Evolutionary conservation across 2,797 vertebrate species (phyloP).

Genomic region (Falco rusticolus): DNA sequence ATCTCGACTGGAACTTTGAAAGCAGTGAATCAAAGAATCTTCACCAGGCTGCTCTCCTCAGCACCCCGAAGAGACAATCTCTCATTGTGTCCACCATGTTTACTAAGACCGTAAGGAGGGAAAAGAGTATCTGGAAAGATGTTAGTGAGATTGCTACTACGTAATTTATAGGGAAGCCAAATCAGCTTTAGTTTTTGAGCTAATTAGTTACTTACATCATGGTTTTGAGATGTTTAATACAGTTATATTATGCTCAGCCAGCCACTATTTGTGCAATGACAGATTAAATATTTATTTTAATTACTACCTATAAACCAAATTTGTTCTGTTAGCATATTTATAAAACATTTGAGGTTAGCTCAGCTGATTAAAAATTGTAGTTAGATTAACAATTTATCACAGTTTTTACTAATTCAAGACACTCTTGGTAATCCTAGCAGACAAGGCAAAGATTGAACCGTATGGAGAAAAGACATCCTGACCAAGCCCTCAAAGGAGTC

Average conservation of each 20-base stretch:
- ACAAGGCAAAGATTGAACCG: not conserved
- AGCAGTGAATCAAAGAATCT: not conserved
- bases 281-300: constrained; percentile 51
- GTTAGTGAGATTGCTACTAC: not conserved
- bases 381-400: constrained; percentile 1
- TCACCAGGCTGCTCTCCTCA: not conserved
- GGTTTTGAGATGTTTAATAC: constrained; percentile 31
- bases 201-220: not conserved
- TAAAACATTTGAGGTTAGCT: not conserved
- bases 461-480: not conserved
- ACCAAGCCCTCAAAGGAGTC: not conserved
- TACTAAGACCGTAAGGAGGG: not conserved
- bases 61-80: not conserved
- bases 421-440: not conserved
- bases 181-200: constrained; percentile 1
- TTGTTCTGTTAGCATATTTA: constrained; percentile 13
- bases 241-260: not conserved
- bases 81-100: not conserved
- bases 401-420: not conserved
- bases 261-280: not conserved
- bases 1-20: not conserved
- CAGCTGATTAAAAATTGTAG: not conserved
- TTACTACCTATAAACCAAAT: not conserved
- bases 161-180: not conserved
- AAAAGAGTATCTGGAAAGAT: not conserved